Conservation (phyloP, 2,888 invertebrate species). For the Mylabris sibirica region DNA sequence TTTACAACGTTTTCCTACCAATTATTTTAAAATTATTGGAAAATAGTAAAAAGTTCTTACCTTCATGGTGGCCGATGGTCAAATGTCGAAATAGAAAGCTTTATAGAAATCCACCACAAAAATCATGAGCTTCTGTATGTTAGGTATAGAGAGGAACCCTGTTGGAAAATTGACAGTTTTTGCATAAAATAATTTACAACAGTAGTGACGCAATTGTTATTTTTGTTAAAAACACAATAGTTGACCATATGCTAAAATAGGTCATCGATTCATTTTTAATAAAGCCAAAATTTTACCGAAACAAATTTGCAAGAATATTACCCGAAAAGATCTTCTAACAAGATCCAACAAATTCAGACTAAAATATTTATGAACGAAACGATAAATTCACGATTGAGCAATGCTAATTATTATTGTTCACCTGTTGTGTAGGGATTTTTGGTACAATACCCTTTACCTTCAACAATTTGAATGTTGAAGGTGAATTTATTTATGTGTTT, state of each 20-base stretch:
- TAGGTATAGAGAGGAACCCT: constrained; percentile 21
- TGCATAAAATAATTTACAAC: constrained; percentile 32
- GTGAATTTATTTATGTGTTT: constrained; percentile 3
- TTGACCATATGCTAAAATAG: constrained; percentile 43
- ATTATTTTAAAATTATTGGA: constrained; percentile 7
- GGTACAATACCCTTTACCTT: neutral
- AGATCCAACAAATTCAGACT: neutral
- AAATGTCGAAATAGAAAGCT: neutral
- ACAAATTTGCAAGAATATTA: neutral
- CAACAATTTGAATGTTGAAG: neutral
- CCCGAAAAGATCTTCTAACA: neutral
- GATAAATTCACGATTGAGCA: neutral
- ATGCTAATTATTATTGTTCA: constrained; percentile 1
- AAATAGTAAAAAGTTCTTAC: constrained; percentile 20
- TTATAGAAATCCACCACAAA: constrained; percentile 32
- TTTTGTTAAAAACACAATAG: constrained; percentile 17
- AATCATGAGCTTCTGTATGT: constrained; percentile 10
- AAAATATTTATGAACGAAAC: neutral
- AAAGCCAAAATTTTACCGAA: neutral
- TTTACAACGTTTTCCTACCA: no score
- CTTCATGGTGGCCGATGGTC: constrained; percentile 10
- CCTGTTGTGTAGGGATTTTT: neutral
- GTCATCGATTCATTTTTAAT: constrained; percentile 37
- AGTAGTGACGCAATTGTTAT: constrained; percentile 14
- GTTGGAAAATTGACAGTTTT: constrained; percentile 22